Percentiles rank a stretch among this genome's conserved stretches.
phyloP scores from a whole-genome alignment of 2,888 invertebrate genomes.

The Scaptomyza reducta region DNA sequence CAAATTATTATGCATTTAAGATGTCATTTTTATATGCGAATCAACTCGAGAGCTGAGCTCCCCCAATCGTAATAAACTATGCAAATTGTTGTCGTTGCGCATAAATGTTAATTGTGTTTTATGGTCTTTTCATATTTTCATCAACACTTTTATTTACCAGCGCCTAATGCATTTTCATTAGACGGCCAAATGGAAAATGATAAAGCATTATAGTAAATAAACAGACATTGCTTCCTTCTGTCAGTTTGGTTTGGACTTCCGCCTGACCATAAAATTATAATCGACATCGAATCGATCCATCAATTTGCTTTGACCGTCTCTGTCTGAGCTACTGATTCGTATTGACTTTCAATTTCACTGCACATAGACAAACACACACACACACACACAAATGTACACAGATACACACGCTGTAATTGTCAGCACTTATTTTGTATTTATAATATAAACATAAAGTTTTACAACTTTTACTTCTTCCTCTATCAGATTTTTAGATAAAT shows the following conservation, averaged over 20 bases:
- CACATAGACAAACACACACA: conserved; percentile 20
- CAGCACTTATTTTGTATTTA: conserved; percentile 37
- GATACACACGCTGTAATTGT: conserved; percentile 25
- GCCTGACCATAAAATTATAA: conserved; percentile 45
- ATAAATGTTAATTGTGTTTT: conserved; percentile 70
- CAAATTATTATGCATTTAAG: conserved; percentile 46
- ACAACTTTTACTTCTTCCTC: conserved; percentile 70
- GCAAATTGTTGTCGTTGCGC: conserved; percentile 41
- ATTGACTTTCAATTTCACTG: conserved; percentile 70
- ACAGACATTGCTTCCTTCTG: conserved; percentile 59
- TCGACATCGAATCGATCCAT: conserved; percentile 26
- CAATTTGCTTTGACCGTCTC: conserved; percentile 22
- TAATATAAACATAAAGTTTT: conserved; percentile 52
- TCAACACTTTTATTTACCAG: conserved; percentile 39
- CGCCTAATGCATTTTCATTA: conserved; percentile 52
- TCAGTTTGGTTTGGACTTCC: conserved; percentile 48
- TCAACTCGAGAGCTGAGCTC: not conserved
- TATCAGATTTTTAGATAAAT: conserved; percentile 5
- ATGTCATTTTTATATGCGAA: conserved; percentile 54
- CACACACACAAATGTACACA: conserved; percentile 12
- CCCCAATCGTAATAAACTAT: conserved; percentile 44
- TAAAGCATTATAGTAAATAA: conserved; percentile 26
- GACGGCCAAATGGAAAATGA: conserved; percentile 32
- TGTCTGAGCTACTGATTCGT: conserved; percentile 32
- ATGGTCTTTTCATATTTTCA: conserved; percentile 62